Evolutionary conservation across 2,113 vertebrate species (phyloP), one percentile per base, ranked within the genome.

Genomic region (Cyphotilapia sp.): DNA sequence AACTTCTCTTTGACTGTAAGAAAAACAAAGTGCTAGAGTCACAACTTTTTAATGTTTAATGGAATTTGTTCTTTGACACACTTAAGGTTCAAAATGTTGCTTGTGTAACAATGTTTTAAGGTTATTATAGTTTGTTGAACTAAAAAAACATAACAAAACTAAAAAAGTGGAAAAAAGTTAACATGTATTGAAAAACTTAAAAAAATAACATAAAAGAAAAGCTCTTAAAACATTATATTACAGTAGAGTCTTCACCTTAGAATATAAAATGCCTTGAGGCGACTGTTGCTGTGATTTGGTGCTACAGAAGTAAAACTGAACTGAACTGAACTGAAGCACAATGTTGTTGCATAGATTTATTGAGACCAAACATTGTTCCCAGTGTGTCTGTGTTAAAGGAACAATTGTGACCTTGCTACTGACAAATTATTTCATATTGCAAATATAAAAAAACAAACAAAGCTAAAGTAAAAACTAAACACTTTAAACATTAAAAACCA

Each of bases 1-100:
- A 99, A 94, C 76, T 99, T 99, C 94, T 99, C 99, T 97, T 99
- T 99, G 91, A 99, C 99, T 99, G 95, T 51, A 9, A 74, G 27
- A n/a, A 57, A 85, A 3, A 87, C 40, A 57, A 88, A 85, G 91
- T 49, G 54, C n/a, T 63, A 80, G 1, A 17, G 19, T 40, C 29
- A n/a, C 69, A 45, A 27, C 14, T 29, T 17, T 74, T 45, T 45
- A 45, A 27, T 74, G 40, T 27, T 16, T 45, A 40, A 66, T 38
- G n/a, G 13, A 45, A 45, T 45, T 74, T 74, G 22, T 47, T 47
- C 69, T 74, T 69, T 74, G 40, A 47, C 69, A 74, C 24, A 45
- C 22, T 27, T 47, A 27, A 27, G 6, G 14, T 29, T 49, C 24
- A 19, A 76, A 76, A 76, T 76, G 14, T 49, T 49, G 40, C 40